phyloP scores from a whole-genome alignment of 2,797 vertebrate species.

The Parauchenoglanis ngamensis region DNA sequence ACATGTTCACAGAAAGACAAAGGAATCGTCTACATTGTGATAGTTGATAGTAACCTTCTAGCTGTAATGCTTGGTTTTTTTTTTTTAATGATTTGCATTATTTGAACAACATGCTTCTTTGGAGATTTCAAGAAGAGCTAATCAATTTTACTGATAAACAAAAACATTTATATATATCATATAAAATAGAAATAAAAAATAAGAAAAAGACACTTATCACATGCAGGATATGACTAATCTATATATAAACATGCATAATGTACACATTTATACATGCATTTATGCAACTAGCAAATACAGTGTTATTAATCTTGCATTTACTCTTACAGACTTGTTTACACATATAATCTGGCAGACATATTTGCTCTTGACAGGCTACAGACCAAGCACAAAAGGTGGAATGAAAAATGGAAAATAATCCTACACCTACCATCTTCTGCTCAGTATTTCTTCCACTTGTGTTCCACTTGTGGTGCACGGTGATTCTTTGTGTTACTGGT shows the following conservation, averaged over 20 bases:
- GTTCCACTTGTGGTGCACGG: neutral
- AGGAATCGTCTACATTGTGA: neutral
- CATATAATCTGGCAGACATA: constrained; percentile 5
- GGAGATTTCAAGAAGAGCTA: neutral
- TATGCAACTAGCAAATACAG: neutral
- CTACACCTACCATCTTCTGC: constrained; percentile 1
- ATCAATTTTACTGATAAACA: neutral
- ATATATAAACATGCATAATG: neutral
- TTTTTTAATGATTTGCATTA: neutral
- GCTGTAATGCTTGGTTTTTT: neutral
- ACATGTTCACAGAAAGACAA: neutral
- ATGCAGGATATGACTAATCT: neutral
- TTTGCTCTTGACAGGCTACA: neutral
- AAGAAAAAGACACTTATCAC: neutral
- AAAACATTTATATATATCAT: neutral
- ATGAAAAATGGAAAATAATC: constrained; percentile 3
- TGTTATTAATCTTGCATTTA: neutral
- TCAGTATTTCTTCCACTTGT: neutral
- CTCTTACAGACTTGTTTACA: neutral
- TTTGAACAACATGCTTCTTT: neutral
- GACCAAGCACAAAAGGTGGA: constrained; percentile 3
- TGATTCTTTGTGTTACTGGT: constrained; percentile 1
- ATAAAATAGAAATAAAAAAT: neutral
- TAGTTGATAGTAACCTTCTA: neutral
- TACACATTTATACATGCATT: constrained; percentile 3